A percentile compares a stretch with the other conserved stretches of the same genome.
Evolutionary conservation across 1,140 invertebrate species (phyloP).

Genomic region (Zophobas morio): DNA sequence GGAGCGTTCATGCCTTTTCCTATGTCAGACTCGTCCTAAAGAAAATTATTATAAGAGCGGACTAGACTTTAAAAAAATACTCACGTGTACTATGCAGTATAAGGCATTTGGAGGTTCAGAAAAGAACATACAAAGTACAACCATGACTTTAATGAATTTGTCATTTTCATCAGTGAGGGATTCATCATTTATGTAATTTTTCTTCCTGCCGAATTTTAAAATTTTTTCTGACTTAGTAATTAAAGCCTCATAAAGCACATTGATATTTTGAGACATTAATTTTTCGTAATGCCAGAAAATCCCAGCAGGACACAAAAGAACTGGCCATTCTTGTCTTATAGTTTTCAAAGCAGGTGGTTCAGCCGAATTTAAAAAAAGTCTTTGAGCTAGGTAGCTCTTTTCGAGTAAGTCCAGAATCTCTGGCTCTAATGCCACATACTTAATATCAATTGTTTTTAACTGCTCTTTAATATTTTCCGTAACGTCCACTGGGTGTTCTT

Average conservation of each 20-base stretch:
- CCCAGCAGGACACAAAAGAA: neutral
- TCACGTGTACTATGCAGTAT: too few relatives aligned
- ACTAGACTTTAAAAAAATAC: too few relatives aligned
- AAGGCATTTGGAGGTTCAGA: too few relatives aligned
- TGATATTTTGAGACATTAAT: constrained; percentile 1
- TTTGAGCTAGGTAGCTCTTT: too few relatives aligned
- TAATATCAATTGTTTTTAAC: neutral
- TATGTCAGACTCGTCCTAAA: too few relatives aligned
- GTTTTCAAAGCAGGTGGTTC: neutral
- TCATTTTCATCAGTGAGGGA: constrained; percentile 2
- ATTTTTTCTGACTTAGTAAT: neutral
- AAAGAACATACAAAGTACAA: too few relatives aligned
- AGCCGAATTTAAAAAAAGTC: neutral
- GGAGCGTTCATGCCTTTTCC: too few relatives aligned
- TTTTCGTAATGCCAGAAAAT: constrained; percentile 3
- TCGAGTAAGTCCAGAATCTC: too few relatives aligned
- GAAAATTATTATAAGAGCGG: too few relatives aligned
- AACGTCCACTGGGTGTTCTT: neutral
- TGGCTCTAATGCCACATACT: too few relatives aligned
- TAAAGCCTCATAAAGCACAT: neutral
- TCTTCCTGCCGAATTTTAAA: neutral
- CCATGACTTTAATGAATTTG: neutral
- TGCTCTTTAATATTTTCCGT: neutral
- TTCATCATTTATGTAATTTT: neutral
- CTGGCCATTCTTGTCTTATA: neutral